phyloP scores from a whole-genome alignment of 2,888 invertebrate genomes.

The Mycalesis mineus region DNA sequence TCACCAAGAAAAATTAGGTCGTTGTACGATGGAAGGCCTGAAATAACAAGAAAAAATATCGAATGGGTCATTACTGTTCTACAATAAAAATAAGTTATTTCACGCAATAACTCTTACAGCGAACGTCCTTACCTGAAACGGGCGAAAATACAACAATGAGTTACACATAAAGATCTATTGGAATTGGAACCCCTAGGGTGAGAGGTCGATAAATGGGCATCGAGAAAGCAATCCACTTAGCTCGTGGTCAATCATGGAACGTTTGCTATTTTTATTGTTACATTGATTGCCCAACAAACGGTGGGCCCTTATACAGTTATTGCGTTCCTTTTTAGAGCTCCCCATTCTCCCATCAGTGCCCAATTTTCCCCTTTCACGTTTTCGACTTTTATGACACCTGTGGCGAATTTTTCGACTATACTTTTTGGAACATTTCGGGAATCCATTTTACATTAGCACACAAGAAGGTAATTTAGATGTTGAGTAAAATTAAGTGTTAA shows the following conservation, averaged over 20 bases:
- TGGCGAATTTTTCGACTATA: slow-evolving; percentile 34
- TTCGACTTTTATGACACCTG: slow-evolving; percentile 49
- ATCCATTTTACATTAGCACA: too few species aligned
- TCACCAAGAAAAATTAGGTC: slow-evolving; percentile 35
- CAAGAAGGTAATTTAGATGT: too few species aligned
- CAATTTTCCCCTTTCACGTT: slow-evolving; percentile 34
- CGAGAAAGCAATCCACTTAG: slow-evolving; percentile 43
- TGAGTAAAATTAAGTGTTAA: too few species aligned
- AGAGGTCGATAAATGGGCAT: slow-evolving; percentile 37
- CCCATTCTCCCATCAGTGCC: slow-evolving; percentile 15
- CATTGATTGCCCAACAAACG: slow-evolving; percentile 40
- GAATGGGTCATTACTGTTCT: slow-evolving; percentile 16
- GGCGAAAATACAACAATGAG: slow-evolving; percentile 24
- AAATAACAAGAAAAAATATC: slow-evolving; percentile 18
- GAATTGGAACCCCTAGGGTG: slow-evolving; percentile 22
- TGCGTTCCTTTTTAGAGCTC: slow-evolving; percentile 15
- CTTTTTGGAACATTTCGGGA: too few species aligned
- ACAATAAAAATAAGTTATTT: slow-evolving; percentile 27
- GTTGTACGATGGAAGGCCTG: slow-evolving; percentile 15
- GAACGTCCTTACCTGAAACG: slow-evolving; percentile 30
- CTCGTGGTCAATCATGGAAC: slow-evolving; percentile 40
- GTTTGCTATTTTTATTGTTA: slow-evolving; percentile 37
- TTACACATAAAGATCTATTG: slow-evolving; percentile 25
- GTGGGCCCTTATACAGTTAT: slow-evolving; percentile 18
- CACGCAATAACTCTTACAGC: slow-evolving; percentile 27